A percentile compares a stretch with the other conserved stretches of the same genome.
Conservation (phyloP, 2,113 vertebrate species). For the Tachycineta bicolor region DNA sequence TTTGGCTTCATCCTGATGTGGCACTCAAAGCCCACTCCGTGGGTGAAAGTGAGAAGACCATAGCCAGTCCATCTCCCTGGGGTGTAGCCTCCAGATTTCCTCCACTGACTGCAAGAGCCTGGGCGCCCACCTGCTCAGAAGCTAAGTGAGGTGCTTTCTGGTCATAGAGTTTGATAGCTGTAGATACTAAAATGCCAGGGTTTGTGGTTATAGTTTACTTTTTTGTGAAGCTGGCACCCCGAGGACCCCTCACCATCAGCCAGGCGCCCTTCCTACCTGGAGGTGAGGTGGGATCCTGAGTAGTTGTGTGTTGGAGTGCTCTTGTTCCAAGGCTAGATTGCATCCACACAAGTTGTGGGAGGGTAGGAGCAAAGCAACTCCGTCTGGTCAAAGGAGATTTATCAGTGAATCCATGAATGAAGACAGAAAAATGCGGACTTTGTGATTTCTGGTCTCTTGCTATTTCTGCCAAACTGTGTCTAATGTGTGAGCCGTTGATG, state of each 20-base stretch:
- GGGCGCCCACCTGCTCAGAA: not conserved
- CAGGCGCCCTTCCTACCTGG: not conserved
- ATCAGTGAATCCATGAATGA: not conserved
- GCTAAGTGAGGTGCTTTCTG: not conserved
- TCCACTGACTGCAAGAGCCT: not conserved
- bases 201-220: not conserved
- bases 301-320: not conserved
- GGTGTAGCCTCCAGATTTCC: not conserved
- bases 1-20: not conserved
- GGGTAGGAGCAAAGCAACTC: not conserved
- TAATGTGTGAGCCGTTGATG: not conserved
- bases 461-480: not conserved
- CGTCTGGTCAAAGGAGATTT: not conserved
- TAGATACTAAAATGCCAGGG: not conserved
- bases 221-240: not conserved
- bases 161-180: not conserved
- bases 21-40: not conserved
- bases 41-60: not conserved
- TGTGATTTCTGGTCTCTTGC: not conserved
- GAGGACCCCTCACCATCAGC: not conserved
- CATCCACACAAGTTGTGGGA: not conserved
- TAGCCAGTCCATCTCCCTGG: not conserved
- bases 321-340: not conserved
- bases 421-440: not conserved
- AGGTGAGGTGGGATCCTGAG: not conserved